Evolutionary conservation across 2,113 vertebrate genomes (phyloP), one percentile per base, ranked within the genome.

Genomic region (Gasterosteus aculeatus): DNA sequence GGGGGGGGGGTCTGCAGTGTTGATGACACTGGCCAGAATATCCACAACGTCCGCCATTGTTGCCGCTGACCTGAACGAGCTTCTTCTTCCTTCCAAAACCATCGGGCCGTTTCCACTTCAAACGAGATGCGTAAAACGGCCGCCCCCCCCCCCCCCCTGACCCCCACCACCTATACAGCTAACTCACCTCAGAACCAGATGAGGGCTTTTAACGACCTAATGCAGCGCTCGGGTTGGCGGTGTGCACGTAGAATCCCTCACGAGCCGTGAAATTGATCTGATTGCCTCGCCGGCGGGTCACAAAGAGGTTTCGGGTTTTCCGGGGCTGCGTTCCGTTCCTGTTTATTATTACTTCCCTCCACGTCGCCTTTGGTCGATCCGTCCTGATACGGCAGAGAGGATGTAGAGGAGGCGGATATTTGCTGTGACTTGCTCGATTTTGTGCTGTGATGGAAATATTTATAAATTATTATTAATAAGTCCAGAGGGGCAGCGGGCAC

Each of bases 191-290:
- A 4, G 44, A 72, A 72, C 19, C 74, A 89, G 83, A 93, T 91
- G 87, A 93, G 88, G 70, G 74, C 26, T 86, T 92, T 93, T 88
- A 92, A 91, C 91, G 83, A 88, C 75, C 89, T 85, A 93, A 93
- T 89, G 88, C 53, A 1, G 60, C 89, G 89, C 87, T 78, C 89
- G 88, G 87, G 87, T 81, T 74, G 76, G 80, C 75, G 84, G 80
- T 75, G 65, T 31, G 89, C 83, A 81, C 85, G 89, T 81, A 81
- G 85, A 73, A 84, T 87, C 85, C 72, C 85, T 73, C 44, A 69
- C 84, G 70, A 88, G 81, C 89, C 93, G 90, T 94, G 93, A 94
- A 94, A 95, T 94, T 87, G 93, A 94, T 93, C 92, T 93, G 94
- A 95, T 94, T 94, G 90, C 88, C 84, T 91, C 75, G 77, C 87